These are phyloP conservation scores for Cataglyphis livida DNA, from an alignment of 2,888 invertebrate species.

Conservation along the genomic window DNA sequence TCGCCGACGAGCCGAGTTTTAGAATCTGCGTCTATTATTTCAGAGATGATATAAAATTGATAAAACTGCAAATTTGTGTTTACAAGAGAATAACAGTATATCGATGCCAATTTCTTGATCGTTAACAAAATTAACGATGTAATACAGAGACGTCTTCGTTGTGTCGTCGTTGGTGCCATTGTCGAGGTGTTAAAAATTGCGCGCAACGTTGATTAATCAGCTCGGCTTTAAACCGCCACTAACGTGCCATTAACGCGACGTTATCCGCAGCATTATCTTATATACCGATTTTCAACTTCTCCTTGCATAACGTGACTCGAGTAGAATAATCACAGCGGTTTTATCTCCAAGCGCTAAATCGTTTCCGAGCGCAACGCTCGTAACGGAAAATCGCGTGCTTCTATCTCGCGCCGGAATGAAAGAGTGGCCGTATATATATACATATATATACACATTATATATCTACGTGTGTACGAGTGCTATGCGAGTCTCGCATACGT, in stretches of 20 bases:
- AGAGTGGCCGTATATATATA: constrained; percentile 28
- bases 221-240: background rate
- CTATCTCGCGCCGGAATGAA: constrained; percentile 30
- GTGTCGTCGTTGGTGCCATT: background rate
- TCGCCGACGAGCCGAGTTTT: constrained; percentile 30
- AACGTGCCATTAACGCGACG: constrained; percentile 48
- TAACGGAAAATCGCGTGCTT: constrained; percentile 60
- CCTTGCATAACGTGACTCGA: constrained; percentile 52
- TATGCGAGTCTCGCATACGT: background rate
- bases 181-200: constrained; percentile 31
- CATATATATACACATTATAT: background rate
- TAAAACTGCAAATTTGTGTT: background rate
- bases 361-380: constrained; percentile 51
- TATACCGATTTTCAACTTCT: constrained; percentile 48
- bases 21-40: background rate
- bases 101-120: background rate
- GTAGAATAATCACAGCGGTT: constrained; percentile 45
- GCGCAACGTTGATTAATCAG: constrained; percentile 27
- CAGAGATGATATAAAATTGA: background rate
- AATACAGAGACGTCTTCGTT: background rate
- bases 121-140: constrained; percentile 1
- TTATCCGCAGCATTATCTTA: constrained; percentile 37
- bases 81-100: background rate
- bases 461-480: background rate
- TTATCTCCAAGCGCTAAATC: constrained; percentile 52